Conservation (phyloP, 2,113 vertebrate genomes). For the Hippolais icterina region DNA sequence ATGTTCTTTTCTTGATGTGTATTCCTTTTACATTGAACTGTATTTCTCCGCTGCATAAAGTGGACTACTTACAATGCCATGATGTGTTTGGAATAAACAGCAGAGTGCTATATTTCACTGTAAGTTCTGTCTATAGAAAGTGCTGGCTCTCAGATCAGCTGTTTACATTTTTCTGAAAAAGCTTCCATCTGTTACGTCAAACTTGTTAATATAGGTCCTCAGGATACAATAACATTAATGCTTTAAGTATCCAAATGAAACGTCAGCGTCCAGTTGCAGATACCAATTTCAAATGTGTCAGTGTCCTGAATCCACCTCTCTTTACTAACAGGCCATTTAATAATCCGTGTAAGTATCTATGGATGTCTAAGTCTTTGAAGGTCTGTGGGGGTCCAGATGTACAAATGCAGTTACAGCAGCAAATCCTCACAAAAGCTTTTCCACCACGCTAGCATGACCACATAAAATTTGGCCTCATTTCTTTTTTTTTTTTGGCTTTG, state of each 20-base stretch:
- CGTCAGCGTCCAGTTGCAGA: constrained; percentile 46
- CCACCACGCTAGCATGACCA: background rate
- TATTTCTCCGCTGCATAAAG: constrained; percentile 14
- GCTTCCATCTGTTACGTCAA: constrained; percentile 69
- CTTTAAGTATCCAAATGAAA: constrained; percentile 65
- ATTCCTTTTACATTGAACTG: background rate
- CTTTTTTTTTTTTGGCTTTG: constrained; percentile 29
- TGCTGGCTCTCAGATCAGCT: constrained; percentile 52
- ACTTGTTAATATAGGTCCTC: constrained; percentile 66
- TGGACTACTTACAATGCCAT: background rate
- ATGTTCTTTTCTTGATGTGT: background rate
- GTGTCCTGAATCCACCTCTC: constrained; percentile 71
- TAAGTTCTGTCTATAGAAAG: constrained; percentile 60
- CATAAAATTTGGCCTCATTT: constrained; percentile 30
- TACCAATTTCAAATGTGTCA: constrained; percentile 31
- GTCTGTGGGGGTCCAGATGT: constrained; percentile 63
- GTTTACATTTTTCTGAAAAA: constrained; percentile 71
- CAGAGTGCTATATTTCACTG: constrained; percentile 45
- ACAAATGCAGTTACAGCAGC: constrained; percentile 51
- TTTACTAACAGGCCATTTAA: constrained; percentile 57
- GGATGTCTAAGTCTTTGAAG: constrained; percentile 39
- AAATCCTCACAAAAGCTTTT: constrained; percentile 65
- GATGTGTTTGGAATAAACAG: constrained; percentile 58
- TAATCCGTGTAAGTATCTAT: constrained; percentile 52
- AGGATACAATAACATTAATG: constrained; percentile 68